Base-by-base conservation (phyloP, 2,797 vertebrate genomes). In the Scomberomorus guttatus region DNA sequence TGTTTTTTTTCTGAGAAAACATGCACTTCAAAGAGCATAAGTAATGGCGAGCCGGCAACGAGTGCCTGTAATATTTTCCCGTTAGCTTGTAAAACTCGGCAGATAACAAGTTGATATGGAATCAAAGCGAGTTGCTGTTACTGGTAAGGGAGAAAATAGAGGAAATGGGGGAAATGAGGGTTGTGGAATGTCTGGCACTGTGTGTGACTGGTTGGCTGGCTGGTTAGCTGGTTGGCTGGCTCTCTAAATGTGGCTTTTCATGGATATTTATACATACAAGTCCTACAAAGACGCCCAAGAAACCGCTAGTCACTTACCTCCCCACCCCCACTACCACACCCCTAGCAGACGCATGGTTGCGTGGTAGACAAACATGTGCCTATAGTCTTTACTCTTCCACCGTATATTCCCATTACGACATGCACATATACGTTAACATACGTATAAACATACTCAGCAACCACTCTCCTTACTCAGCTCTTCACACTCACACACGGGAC, bases 21-120 rank as follows among this genome's bases (percentile, higher is more conserved):
- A 87, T 66, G 13, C 34, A 76, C 79, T 90, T 93, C 85, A 87
- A 90, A 87, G 82, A 82, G 83, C 81, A 80, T 87, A 63, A 69
- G 72, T 75, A 87, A 90, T 84, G 62, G 7, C 20, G 61, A 90
- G 63, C 75, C 77, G 80, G 72, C 50, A 48, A 60, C 12, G 22
- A 62, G 29, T 68, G 34, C 64, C 65, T 75, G 64, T 80, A 79
- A 88, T 81, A 81, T 87, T 86, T 86, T 85, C 75, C 48, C 46
- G 48, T 83, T 84, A 73, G 75, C 79, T 86, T 83, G 61, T 88
- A 84, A 87, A 87, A 46, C 77, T 56, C 34, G 27, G 50, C 57
- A 75, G 85, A 87, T 86, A 87, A 89, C 75, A 85, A 72, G 75
- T 52, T 79, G 81, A 90, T 86, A 75, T 61, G 67, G 37, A 89